phyloP scores from a whole-genome alignment of 2,888 invertebrate species.

The Taphrorychus bicolor region DNA sequence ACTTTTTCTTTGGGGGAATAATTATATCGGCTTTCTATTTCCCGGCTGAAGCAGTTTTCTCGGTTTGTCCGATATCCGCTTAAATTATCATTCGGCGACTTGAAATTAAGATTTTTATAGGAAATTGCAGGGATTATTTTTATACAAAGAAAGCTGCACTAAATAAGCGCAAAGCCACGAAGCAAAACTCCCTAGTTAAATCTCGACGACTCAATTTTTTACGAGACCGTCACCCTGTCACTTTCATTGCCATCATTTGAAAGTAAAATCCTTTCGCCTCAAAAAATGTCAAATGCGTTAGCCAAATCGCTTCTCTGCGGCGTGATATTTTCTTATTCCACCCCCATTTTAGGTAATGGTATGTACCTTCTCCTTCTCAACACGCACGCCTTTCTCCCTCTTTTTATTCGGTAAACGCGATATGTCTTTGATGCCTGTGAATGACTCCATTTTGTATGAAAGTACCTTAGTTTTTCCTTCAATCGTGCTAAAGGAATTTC shows the following conservation, averaged over 20 bases:
- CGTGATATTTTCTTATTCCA: constrained; percentile 36
- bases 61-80: neutral
- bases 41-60: neutral
- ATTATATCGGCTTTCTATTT: neutral
- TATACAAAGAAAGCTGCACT: neutral
- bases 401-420: constrained; percentile 1
- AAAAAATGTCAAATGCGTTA: constrained; percentile 36
- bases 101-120: neutral
- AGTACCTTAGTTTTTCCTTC: no score
- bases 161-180: neutral
- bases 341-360: constrained; percentile 35
- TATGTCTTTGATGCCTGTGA: constrained; percentile 13
- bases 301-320: constrained; percentile 32
- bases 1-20: neutral
- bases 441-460: no score
- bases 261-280: constrained; percentile 32
- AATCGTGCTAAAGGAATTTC: no score
- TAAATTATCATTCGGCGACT: neutral
- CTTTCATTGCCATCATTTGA: constrained; percentile 34
- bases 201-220: constrained; percentile 14
- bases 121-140: neutral
- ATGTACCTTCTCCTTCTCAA: constrained; percentile 32
- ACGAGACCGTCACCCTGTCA: constrained; percentile 14
- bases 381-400: constrained; percentile 21
- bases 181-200: no score